Percentiles rank a stretch among this genome's conserved stretches.
These are phyloP conservation scores for Amphiprion ocellaris DNA, from an alignment of 2,113 vertebrate genomes.

Conservation along the genomic window DNA sequence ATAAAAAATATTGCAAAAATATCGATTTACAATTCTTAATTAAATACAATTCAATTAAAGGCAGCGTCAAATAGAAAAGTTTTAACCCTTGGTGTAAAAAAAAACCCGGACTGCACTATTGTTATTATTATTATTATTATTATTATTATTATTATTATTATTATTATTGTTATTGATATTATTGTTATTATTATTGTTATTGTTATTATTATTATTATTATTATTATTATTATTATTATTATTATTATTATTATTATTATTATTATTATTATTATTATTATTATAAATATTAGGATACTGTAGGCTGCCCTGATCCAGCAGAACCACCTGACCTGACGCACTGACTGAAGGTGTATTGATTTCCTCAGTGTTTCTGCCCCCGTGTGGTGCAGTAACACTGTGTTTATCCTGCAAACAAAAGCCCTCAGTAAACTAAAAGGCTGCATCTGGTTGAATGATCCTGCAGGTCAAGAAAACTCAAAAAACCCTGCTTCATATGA, in stretches of 20 bases:
- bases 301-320: background rate
- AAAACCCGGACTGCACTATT: background rate
- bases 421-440: no score
- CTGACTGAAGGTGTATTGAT: constrained; percentile 48
- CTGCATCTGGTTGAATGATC: background rate
- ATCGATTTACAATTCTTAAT: no score
- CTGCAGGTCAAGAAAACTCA: background rate
- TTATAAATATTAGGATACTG: background rate
- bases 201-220: background rate
- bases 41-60: no score
- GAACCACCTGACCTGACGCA: constrained; percentile 50
- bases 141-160: no score
- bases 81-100: no score
- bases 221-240: background rate
- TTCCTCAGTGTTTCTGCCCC: constrained; percentile 81
- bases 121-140: background rate
- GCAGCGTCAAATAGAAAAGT: no score
- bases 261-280: background rate
- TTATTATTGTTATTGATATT: background rate
- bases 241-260: no score
- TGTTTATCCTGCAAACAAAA: constrained; percentile 26
- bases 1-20: background rate
- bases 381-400: constrained; percentile 76
- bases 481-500: background rate
- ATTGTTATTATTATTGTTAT: no score